Evolutionary conservation across 2,113 vertebrate genomes (phyloP).

Genomic region (Esox niger): DNA sequence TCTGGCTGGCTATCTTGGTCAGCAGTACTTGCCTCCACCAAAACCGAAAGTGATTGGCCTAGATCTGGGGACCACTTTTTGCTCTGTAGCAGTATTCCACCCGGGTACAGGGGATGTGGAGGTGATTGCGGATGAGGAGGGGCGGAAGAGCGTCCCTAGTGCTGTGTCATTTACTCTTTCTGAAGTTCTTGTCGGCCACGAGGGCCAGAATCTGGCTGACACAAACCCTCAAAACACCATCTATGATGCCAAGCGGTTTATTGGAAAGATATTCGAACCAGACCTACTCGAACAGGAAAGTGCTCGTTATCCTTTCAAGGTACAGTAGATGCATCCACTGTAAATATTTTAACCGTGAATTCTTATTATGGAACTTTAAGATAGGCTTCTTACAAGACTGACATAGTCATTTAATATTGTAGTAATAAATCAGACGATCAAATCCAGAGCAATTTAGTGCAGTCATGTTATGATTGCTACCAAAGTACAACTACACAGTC

Average conservation of each 20-base stretch:
- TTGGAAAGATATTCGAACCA: conserved; percentile 86
- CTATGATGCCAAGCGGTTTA: conserved; percentile 95
- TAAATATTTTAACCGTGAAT: background rate
- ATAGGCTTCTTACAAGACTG: too few species aligned
- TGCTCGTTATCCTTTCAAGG: conserved; percentile 91
- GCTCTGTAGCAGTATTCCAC: conserved; percentile 92
- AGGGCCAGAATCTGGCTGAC: conserved; percentile 85
- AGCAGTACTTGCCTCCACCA: conserved; percentile 92
- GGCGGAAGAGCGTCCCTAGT: conserved; percentile 88
- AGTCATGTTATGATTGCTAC: too few species aligned
- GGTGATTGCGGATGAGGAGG: conserved; percentile 84
- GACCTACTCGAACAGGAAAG: conserved; percentile 81
- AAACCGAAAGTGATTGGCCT: conserved; percentile 91
- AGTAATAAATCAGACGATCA: too few species aligned
- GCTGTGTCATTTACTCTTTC: conserved; percentile 83
- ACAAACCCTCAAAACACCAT: conserved; percentile 88
- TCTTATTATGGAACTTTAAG: too few species aligned
- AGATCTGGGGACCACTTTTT: conserved; percentile 96
- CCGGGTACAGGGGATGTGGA: conserved; percentile 86
- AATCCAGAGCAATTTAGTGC: too few species aligned
- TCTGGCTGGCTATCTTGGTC: conserved; percentile 91
- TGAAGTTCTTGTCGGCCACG: conserved; percentile 79
- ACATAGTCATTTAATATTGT: too few species aligned
- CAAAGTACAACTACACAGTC: too few species aligned
- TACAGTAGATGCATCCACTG: conserved; percentile 48